Evolutionary conservation across 1,140 invertebrate genomes (phyloP), one percentile per base, ranked within the genome.

Genomic region (Diorhabda sublineata): DNA sequence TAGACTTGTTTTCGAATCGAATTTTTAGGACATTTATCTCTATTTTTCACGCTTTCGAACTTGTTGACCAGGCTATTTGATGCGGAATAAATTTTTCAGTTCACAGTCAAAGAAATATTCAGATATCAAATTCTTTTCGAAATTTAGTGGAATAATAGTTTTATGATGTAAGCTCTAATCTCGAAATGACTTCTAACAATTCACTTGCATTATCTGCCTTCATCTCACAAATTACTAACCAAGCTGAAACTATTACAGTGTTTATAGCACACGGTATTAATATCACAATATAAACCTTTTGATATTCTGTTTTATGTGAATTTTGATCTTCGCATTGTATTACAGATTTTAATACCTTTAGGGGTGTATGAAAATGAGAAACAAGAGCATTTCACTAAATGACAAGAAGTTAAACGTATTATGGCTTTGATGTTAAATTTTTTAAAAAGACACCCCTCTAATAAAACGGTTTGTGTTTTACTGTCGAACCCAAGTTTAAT

Each of bases 261-360:
- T 62, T 62, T 43, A 62, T 62, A 43, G 61, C n/a, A 62, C 5
- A n/a, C 43, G 45, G 41, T 44, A 44, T 62, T 62, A 62, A 62
- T 44, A 44, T 62, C 42, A 44, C 43, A n/a, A n/a, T 62, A 44
- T 45, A 42, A 62, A 62, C 61, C 43, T 26, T 26, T 45, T 43
- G 9, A 62, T 62, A 45, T 62, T 62, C 61, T 45, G 61, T 62
- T 62, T 62, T 62, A 62, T 62, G 41, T 43, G 42, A 8, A 62
- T 42, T 62, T 5, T 62, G 61, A 62, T 62, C 61, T 62, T 62
- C 43, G 61, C 61, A 44, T 62, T 62, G 61, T 62, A 44, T 44
- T 45, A 62, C 61, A 62, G 61, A 62, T 62, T 62, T 62, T 62
- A 62, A 62, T 62, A 62, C 61, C 61, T 62, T 62, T 44, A 43